Evolutionary conservation across 1,140 invertebrate genomes (phyloP).

Genomic region (Ceratosolen solmsi): DNA sequence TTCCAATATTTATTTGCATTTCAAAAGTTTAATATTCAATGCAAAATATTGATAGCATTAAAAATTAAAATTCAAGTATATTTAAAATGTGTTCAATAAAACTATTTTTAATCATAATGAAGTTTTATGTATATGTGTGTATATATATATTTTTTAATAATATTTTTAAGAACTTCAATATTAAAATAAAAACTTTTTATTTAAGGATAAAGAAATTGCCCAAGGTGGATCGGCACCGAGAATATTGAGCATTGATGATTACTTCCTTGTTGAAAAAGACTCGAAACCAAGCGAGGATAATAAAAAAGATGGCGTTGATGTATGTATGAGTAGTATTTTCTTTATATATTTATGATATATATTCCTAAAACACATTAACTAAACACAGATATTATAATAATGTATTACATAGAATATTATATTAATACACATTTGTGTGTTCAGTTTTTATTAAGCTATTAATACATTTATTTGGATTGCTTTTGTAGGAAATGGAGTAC

Average conservation of each 20-base stretch:
- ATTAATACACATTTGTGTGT: neutral
- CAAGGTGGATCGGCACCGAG: constrained; percentile 86
- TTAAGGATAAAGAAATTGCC: constrained; percentile 83
- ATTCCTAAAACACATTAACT: neutral
- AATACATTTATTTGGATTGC: too few relatives aligned
- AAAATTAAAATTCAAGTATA: too few relatives aligned
- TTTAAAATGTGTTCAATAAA: too few relatives aligned
- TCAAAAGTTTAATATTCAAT: too few relatives aligned
- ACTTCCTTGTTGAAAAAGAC: constrained; percentile 94
- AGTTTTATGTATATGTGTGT: too few relatives aligned
- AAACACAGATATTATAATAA: too few relatives aligned
- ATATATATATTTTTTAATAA: too few relatives aligned
- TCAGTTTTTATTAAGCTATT: too few relatives aligned
- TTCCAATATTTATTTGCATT: too few relatives aligned
- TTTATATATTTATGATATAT: constrained; percentile 40
- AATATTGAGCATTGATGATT: constrained; percentile 96
- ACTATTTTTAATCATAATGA: too few relatives aligned
- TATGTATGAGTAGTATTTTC: constrained; percentile 57
- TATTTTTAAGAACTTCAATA: neutral
- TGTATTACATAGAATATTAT: neutral
- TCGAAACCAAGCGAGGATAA: constrained; percentile 85
- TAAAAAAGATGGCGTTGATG: constrained; percentile 80
- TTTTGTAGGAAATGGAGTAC: constrained; percentile 86
- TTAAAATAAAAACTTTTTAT: constrained; percentile 34
- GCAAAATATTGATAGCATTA: too few relatives aligned